Conservation (phyloP, 2,888 invertebrate species). For the Oasisia sp. region DNA sequence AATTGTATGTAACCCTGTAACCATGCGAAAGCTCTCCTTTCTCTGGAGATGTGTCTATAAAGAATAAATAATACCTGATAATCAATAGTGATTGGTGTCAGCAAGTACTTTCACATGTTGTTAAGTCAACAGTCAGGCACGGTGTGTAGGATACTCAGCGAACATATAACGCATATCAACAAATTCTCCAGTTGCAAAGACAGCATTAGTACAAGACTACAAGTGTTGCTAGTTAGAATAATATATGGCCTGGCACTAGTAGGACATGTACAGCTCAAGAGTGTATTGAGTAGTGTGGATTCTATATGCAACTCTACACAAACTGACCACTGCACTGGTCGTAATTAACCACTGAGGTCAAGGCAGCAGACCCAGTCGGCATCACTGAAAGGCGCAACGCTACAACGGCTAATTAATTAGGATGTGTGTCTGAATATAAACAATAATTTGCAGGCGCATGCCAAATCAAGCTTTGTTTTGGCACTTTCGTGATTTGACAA, state of each 20-base stretch:
- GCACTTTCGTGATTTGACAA: not conserved
- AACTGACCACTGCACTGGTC: not conserved
- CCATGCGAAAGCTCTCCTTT: not conserved
- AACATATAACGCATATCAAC: not conserved
- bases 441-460: not conserved
- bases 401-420: constrained; percentile 2
- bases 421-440: not conserved
- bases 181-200: not conserved
- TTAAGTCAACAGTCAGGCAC: not conserved
- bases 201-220: not conserved
- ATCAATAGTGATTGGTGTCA: not conserved
- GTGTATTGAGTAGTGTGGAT: not conserved
- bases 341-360: not conserved
- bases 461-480: not conserved
- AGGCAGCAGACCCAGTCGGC: not conserved
- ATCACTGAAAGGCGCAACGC: not conserved
- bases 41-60: not conserved
- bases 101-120: not conserved
- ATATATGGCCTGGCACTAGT: not conserved
- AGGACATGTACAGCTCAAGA: not conserved
- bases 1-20: not conserved
- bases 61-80: not conserved
- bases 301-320: not conserved
- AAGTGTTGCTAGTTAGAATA: not conserved
- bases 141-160: not conserved